A percentile compares a stretch with the other conserved stretches of the same genome.
phyloP scores from a whole-genome alignment of 2,113 vertebrate genomes.

The Daphoenositta chrysoptera region DNA sequence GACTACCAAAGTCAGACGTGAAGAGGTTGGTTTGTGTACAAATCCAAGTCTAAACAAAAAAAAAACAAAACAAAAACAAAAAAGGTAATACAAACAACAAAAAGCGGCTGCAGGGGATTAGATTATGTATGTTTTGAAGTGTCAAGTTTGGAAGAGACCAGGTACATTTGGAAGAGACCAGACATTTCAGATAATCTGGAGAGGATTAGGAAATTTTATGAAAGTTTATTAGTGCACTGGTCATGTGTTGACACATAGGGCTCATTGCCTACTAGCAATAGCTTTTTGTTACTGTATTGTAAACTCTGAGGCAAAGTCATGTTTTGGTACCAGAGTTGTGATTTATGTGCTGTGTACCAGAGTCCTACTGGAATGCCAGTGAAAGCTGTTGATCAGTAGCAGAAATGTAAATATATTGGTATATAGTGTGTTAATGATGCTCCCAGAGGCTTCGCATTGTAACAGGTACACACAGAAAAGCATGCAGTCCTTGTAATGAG shows the following conservation, averaged over 20 bases:
- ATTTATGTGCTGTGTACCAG: not conserved
- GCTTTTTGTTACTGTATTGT: not conserved
- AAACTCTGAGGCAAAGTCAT: not conserved
- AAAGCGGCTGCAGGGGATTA: not conserved
- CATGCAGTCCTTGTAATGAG: not conserved
- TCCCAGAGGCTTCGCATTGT: not conserved
- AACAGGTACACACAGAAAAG: not conserved
- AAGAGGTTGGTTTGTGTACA: not conserved
- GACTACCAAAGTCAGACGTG: not conserved
- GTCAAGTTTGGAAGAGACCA: not conserved
- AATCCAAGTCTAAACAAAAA: not conserved
- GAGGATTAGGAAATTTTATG: not conserved
- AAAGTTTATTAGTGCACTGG: not conserved
- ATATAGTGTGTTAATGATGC: not conserved
- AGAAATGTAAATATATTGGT: not conserved
- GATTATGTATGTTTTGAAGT: not conserved
- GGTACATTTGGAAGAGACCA: not conserved
- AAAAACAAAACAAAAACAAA: not conserved
- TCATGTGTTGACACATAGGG: not conserved
- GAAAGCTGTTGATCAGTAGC: not conserved
- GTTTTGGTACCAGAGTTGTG: not conserved
- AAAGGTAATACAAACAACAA: not conserved
- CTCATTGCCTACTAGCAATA: not conserved
- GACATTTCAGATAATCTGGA: not conserved
- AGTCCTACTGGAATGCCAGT: not conserved